phyloP scores from a whole-genome alignment of 53 echinoderm and acorn worm genomes.

The Actinopyga echinites region DNA sequence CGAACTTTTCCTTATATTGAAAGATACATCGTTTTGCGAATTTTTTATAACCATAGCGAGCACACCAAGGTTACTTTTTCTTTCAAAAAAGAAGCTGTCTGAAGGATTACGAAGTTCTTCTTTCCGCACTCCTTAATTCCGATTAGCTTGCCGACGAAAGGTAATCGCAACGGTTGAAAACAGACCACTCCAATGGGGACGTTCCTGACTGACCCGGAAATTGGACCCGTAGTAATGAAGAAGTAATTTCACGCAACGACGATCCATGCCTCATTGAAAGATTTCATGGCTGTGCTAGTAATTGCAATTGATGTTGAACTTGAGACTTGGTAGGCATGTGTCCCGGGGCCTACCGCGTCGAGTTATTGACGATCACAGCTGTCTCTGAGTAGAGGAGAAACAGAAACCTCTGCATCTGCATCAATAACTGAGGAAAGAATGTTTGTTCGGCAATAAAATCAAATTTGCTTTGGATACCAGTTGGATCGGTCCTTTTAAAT shows the following conservation, averaged over 20 bases:
- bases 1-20: too few relatives aligned
- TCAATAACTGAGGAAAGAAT: constrained; percentile 28
- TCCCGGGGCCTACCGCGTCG: constrained; percentile 20
- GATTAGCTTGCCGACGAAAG: too few relatives aligned
- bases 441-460: constrained; percentile 33
- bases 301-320: constrained; percentile 4
- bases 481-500: constrained; percentile 33
- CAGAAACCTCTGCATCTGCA: constrained; percentile 10
- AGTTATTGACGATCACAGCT: constrained; percentile 19
- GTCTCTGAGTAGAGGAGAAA: constrained; percentile 11
- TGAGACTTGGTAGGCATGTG: constrained; percentile 26
- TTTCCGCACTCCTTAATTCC: too few relatives aligned
- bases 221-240: constrained; percentile 11
- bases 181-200: too few relatives aligned
- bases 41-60: too few relatives aligned
- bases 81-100: too few relatives aligned
- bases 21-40: too few relatives aligned
- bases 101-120: too few relatives aligned
- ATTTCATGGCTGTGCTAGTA: constrained; percentile 1
- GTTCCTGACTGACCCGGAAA: constrained; percentile 6
- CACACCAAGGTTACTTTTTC: too few relatives aligned
- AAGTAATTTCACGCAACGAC: constrained; percentile 1
- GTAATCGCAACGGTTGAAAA: too few relatives aligned
- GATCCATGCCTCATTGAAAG: background rate
- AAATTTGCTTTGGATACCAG: constrained; percentile 29